Conservation (phyloP, 2,888 invertebrate species). For the Diarsia brunnea region DNA sequence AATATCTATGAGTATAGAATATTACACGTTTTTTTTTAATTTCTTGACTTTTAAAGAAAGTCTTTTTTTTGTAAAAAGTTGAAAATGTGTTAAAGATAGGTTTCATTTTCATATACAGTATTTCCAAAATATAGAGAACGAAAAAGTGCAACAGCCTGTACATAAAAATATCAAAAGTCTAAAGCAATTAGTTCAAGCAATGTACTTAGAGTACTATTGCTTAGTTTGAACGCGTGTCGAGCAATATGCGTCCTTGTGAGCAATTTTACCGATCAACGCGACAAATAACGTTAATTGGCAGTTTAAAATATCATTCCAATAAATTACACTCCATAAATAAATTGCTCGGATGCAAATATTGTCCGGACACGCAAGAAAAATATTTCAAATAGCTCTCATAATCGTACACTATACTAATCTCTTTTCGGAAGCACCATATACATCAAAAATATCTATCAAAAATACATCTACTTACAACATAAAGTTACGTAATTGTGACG, state of each 20-base stretch:
- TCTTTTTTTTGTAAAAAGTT: not conserved
- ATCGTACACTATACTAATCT: conserved; percentile 70
- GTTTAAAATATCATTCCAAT: conserved; percentile 39
- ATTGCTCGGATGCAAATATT: conserved; percentile 34
- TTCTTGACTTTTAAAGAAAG: not conserved
- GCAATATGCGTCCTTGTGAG: conserved; percentile 15
- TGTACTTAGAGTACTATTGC: conserved; percentile 67
- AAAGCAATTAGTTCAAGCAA: conserved; percentile 65
- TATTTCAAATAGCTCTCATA: conserved; percentile 39
- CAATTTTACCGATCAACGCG: conserved; percentile 34
- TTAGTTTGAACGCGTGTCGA: conserved; percentile 18
- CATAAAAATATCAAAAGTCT: conserved; percentile 56
- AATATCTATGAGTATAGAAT: not conserved
- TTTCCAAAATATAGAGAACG: conserved; percentile 15
- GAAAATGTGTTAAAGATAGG: not conserved
- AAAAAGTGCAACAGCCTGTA: conserved; percentile 50
- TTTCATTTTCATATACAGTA: conserved; percentile 11
- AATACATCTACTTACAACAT: conserved; percentile 59
- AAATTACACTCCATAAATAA: conserved; percentile 51
- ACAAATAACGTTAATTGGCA: conserved; percentile 27
- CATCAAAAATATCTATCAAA: conserved; percentile 67
- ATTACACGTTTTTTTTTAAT: not conserved
- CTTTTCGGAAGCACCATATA: conserved; percentile 71
- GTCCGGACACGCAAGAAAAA: conserved; percentile 23
- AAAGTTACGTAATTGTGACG: conserved; percentile 66